A percentile compares a stretch with the other conserved stretches of the same genome.
Evolutionary conservation across 2,113 vertebrate genomes (phyloP).

Genomic region (Jaculus jaculus): DNA sequence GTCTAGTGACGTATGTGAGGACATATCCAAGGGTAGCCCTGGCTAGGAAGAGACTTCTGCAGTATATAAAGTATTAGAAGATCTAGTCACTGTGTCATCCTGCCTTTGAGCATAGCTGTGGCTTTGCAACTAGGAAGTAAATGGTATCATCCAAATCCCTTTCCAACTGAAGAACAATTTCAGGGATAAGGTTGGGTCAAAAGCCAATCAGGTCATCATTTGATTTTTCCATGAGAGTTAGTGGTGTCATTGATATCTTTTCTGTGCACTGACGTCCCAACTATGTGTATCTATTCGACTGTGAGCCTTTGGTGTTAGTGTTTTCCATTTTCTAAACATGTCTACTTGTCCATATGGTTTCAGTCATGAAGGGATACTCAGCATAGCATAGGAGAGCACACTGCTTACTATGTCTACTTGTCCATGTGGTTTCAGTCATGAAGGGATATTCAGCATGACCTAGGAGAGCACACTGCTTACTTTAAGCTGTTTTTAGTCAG

Average conservation of each 20-base stretch:
- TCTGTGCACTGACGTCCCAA: not conserved
- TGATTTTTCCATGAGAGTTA: not conserved
- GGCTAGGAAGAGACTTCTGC: not conserved
- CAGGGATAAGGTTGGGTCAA: not conserved
- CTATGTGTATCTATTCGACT: not conserved
- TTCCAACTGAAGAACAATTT: not conserved
- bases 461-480: constrained; percentile 43
- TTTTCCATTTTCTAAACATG: constrained; percentile 7
- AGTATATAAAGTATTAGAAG: not conserved
- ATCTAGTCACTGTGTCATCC: not conserved
- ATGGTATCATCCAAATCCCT: not conserved
- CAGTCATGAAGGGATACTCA: constrained; percentile 76
- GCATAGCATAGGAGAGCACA: constrained; percentile 44
- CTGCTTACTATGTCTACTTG: constrained; percentile 60
- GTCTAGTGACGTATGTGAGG: not conserved
- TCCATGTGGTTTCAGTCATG: constrained; percentile 79
- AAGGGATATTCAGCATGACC: constrained; percentile 60
- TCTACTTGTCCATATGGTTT: constrained; percentile 75
- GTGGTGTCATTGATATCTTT: constrained; percentile 31
- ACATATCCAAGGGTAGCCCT: not conserved
- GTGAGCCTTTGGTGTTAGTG: constrained; percentile 14
- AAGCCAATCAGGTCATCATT: not conserved
- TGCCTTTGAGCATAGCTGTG: not conserved
- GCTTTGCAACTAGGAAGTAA: not conserved
- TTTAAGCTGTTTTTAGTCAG: not conserved